Conservation (phyloP, 2,797 vertebrate species). For the Carapus acus region DNA sequence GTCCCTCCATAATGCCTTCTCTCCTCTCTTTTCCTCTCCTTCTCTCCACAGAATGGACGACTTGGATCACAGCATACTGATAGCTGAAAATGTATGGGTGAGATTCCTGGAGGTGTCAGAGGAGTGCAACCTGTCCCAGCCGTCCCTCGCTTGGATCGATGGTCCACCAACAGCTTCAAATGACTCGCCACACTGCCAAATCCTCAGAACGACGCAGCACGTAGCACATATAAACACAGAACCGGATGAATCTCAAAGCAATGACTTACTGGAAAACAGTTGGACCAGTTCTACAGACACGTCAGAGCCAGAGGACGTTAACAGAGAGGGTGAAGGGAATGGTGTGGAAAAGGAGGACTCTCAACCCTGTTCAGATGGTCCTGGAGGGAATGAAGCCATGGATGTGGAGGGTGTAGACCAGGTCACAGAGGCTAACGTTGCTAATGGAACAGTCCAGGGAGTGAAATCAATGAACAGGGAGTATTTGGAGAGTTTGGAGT, state of each 20-base stretch:
- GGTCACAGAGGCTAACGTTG: conserved; percentile 2
- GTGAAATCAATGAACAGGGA: conserved; percentile 12
- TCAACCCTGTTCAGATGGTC: conserved; percentile 1
- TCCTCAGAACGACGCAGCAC: not conserved
- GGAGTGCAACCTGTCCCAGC: conserved; percentile 77
- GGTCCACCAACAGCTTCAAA: conserved; percentile 75
- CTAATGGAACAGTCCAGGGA: conserved; percentile 1
- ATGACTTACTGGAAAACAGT: not conserved
- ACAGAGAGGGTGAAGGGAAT: conserved; percentile 7
- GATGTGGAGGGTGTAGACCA: conserved; percentile 16
- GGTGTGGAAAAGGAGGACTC: not conserved
- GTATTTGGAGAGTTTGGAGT: conserved; percentile 15
- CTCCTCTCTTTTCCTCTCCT: too few species aligned
- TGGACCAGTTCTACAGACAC: conserved; percentile 2
- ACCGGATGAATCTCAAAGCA: conserved; percentile 7
- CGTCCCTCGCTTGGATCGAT: conserved; percentile 76
- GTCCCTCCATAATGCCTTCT: not conserved
- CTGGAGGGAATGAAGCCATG: conserved; percentile 11
- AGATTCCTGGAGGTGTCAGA: conserved; percentile 79
- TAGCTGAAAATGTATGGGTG: conserved; percentile 85
- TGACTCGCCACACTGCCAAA: conserved; percentile 27
- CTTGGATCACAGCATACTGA: conserved; percentile 89
- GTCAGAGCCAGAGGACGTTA: conserved; percentile 9
- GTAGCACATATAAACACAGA: conserved; percentile 13
- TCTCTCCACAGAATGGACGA: conserved; percentile 81